These are phyloP conservation scores for Hipposideros larvatus DNA, from an alignment of 2,797 vertebrate genomes.

Conservation along the genomic window DNA sequence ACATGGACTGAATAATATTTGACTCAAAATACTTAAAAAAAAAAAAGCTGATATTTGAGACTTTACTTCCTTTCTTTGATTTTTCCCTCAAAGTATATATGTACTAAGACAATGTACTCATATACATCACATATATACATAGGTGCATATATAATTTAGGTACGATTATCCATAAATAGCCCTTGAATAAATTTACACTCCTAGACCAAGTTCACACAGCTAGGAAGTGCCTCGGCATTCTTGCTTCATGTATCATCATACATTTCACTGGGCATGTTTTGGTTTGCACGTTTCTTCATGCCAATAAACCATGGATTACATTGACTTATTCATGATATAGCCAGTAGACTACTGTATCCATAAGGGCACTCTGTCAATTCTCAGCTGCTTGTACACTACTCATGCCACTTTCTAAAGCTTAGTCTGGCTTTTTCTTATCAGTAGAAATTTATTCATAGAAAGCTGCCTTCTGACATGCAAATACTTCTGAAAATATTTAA, in stretches of 20 bases:
- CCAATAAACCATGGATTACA: not conserved
- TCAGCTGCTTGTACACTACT: not conserved
- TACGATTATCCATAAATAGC: not conserved
- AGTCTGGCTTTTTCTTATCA: not conserved
- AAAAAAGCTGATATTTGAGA: not conserved
- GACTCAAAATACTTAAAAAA: not conserved
- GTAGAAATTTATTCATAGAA: not conserved
- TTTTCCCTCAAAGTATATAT: not conserved
- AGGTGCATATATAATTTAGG: not conserved
- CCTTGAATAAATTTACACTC: not conserved
- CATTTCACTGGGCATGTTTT: not conserved
- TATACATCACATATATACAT: not conserved
- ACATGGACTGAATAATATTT: not conserved
- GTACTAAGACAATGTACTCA: too few relatives aligned
- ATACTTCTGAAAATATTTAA: conserved; percentile 56
- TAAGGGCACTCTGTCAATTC: not conserved
- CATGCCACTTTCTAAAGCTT: not conserved
- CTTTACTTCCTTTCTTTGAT: conserved; percentile 8
- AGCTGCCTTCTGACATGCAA: not conserved
- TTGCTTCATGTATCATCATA: not conserved
- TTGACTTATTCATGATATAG: not conserved
- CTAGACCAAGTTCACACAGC: not conserved
- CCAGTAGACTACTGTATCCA: not conserved
- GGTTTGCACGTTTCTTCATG: not conserved
- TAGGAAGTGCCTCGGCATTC: not conserved